Conservation (phyloP, 2,113 vertebrate genomes). For the Hypanus sabinus region DNA sequence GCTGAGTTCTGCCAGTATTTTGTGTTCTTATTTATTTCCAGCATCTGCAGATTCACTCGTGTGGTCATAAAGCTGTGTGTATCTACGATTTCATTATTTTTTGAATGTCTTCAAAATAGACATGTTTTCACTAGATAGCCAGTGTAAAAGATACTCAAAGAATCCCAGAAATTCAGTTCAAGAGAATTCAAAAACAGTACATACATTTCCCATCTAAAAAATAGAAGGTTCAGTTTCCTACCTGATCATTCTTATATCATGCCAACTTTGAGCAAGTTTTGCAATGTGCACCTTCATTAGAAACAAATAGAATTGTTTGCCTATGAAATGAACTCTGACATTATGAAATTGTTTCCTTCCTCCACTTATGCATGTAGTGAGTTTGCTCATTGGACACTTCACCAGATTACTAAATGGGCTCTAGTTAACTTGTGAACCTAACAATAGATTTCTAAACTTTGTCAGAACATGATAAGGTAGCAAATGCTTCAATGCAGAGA, state of each 20-base stretch:
- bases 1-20: too few relatives aligned
- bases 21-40: too few relatives aligned
- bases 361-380: background rate
- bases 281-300: background rate
- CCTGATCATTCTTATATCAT: background rate
- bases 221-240: background rate
- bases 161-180: background rate
- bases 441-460: slow-evolving; percentile 8
- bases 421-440: background rate
- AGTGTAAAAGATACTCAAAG: background rate
- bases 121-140: background rate
- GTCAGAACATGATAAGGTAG: background rate
- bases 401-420: background rate
- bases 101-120: background rate
- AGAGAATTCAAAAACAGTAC: background rate
- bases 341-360: background rate
- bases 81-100: background rate
- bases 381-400: background rate
- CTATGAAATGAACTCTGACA: background rate
- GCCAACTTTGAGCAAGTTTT: background rate
- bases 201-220: background rate
- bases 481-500: background rate
- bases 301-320: background rate
- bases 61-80: background rate
- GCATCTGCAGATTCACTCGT: too few relatives aligned